Conservation (phyloP, 2,888 invertebrate species). For the Eristalinus sepulchralis region DNA sequence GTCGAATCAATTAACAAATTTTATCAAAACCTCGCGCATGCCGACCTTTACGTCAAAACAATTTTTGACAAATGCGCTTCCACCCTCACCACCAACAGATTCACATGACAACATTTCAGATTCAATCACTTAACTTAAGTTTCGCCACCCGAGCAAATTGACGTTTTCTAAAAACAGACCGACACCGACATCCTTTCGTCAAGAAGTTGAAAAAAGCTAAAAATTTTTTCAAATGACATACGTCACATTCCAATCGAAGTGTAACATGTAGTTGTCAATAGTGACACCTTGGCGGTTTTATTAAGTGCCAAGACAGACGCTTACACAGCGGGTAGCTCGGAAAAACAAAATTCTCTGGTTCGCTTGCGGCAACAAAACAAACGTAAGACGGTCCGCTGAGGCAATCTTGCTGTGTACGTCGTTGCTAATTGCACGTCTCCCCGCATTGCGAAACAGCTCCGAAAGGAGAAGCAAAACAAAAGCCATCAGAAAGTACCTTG, state of each 20-base stretch:
- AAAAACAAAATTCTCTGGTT: neutral
- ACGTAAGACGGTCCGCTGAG: neutral
- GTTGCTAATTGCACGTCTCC: conserved; percentile 18
- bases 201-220: neutral
- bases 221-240: neutral
- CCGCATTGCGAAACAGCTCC: conserved; percentile 4
- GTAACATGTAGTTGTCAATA: conserved; percentile 19
- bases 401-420: neutral
- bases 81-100: neutral
- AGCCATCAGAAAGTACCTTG: neutral
- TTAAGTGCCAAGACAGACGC: conserved; percentile 1
- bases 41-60: neutral
- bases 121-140: neutral
- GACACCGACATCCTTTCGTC: neutral
- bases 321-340: neutral
- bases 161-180: neutral
- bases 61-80: neutral
- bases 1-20: too few relatives aligned
- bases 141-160: neutral
- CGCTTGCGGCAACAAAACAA: neutral
- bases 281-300: neutral
- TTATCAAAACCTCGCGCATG: neutral
- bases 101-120: neutral
- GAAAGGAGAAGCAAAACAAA: neutral
- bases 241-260: conserved; percentile 2